Conservation (phyloP, 2,797 vertebrate species). For the Scarus forsteni region DNA sequence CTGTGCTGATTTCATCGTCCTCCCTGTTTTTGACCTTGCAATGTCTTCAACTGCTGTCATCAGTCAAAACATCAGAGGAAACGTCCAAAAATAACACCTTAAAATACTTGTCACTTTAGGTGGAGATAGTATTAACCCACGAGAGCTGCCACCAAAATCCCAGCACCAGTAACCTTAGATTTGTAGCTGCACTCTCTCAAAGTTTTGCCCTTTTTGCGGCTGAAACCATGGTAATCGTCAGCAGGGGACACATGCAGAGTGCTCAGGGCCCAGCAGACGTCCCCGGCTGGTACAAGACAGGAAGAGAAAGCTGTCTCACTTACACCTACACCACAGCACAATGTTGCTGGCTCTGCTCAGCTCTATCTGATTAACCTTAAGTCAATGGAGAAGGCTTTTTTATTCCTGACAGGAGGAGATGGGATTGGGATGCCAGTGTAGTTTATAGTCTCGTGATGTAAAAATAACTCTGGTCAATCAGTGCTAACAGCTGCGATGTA, state of each 20-base stretch:
- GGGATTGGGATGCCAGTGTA: slow-evolving; percentile 60
- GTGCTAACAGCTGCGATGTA: slow-evolving; percentile 77
- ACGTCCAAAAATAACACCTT: not conserved
- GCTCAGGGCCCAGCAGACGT: slow-evolving; percentile 48
- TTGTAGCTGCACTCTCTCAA: slow-evolving; percentile 38
- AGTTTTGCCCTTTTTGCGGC: slow-evolving; percentile 70
- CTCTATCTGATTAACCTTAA: slow-evolving; percentile 47
- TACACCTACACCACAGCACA: slow-evolving; percentile 23
- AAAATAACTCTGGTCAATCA: slow-evolving; percentile 79
- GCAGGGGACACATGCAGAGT: slow-evolving; percentile 32
- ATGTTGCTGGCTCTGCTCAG: slow-evolving; percentile 29
- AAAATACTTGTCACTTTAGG: not conserved
- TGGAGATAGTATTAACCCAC: not conserved
- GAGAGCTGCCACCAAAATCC: slow-evolving; percentile 25
- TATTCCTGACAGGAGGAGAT: slow-evolving; percentile 48
- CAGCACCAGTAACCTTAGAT: slow-evolving; percentile 29
- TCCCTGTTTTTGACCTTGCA: no score
- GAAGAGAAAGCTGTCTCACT: slow-evolving; percentile 33
- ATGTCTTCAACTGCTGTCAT: no score
- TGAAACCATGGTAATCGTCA: slow-evolving; percentile 75
- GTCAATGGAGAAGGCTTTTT: slow-evolving; percentile 39
- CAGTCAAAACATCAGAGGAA: no score
- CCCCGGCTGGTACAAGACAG: slow-evolving; percentile 56
- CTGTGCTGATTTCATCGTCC: not conserved
- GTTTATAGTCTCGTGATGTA: slow-evolving; percentile 73